Conservation (phyloP, 2,113 vertebrate genomes). For the Emydocephalus ijimae region DNA sequence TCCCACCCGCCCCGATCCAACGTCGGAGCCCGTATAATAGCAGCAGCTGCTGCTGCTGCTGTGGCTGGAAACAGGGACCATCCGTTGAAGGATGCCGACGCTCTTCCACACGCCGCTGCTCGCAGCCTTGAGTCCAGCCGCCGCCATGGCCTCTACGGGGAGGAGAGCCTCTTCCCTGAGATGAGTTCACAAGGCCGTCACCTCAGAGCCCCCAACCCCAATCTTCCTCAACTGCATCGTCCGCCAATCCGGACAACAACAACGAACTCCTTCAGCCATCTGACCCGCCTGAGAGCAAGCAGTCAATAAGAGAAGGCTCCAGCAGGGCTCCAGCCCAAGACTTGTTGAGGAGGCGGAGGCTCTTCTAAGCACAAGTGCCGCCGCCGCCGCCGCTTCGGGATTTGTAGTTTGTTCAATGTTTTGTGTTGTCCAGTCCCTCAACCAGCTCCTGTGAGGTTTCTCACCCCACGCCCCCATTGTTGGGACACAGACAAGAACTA, state of each 20-base stretch:
- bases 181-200: background rate
- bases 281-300: background rate
- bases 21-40: constrained; percentile 19
- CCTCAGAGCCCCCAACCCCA: background rate
- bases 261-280: background rate
- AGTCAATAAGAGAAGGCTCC: background rate
- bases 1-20: background rate
- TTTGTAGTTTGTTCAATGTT: background rate
- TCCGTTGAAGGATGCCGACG: constrained; percentile 34
- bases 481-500: background rate
- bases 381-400: background rate
- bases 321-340: background rate
- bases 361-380: no score
- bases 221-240: background rate
- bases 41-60: constrained; percentile 43
- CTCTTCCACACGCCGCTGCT: constrained; percentile 36
- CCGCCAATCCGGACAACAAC: no score
- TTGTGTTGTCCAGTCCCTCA: background rate
- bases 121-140: constrained; percentile 47
- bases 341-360: no score
- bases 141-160: constrained; percentile 47
- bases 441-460: no score
- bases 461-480: no score
- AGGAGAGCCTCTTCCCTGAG: background rate
- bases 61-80: constrained; percentile 43